phyloP scores from a whole-genome alignment of 2,797 vertebrate species.

The Monodelphis domestica region DNA sequence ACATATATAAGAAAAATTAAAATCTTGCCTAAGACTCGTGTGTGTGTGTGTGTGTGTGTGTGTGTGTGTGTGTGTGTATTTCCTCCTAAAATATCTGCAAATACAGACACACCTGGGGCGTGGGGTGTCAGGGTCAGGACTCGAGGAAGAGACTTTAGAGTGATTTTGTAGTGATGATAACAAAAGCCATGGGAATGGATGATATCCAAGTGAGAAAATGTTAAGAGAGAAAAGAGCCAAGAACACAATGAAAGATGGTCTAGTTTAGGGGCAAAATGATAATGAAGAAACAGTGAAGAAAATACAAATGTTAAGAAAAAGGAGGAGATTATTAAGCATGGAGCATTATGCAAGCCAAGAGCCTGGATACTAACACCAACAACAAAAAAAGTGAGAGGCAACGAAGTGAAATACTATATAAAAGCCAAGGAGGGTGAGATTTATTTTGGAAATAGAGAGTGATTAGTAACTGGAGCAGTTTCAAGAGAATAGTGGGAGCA shows the following conservation, averaged over 20 bases:
- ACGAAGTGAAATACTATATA: neutral
- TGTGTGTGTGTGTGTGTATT: too few species aligned
- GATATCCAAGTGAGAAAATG: neutral
- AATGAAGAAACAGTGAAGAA: neutral
- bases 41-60: too few species aligned
- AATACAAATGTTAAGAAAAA: neutral
- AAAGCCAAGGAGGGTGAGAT: neutral
- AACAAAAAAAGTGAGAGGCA: neutral
- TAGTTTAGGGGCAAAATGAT: neutral
- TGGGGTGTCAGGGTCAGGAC: too few species aligned
- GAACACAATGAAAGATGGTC: neutral
- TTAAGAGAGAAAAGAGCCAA: neutral
- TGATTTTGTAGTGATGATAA: neutral
- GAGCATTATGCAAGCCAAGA: neutral
- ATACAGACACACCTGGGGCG: neutral
- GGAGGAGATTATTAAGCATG: neutral
- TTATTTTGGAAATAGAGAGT: too few species aligned
- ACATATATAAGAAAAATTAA: neutral
- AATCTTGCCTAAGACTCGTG: neutral
- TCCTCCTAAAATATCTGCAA: too few species aligned
- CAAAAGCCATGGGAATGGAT: neutral
- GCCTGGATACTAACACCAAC: neutral
- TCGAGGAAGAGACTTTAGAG: neutral
- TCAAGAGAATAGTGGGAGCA: neutral
- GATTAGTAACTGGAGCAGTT: neutral